Base-by-base conservation (phyloP, 1,140 invertebrate genomes). In the Teleopsis dalmanni region DNA sequence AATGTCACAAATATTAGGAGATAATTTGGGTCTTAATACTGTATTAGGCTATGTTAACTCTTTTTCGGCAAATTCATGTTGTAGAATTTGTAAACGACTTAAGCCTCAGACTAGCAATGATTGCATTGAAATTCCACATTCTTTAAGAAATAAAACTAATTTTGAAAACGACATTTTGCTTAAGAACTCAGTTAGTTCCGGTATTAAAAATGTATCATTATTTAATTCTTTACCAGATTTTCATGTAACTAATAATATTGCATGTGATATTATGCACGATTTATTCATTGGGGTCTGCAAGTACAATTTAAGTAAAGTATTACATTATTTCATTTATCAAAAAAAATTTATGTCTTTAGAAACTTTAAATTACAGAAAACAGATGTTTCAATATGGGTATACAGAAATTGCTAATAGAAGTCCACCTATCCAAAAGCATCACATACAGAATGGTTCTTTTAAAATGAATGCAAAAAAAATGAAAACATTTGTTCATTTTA, bases 401-500 rank as follows among this genome's bases (percentile, higher is more conserved):
- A 44, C 42, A 31, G 42, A 44, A 27, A 27, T 33, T 19, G 8
- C n/a, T 11, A 46, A 46, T 46, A 46, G 34, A 35, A 46, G 31
- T 46, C 18, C 44, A 21, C 44, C 44, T 16, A 46, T 46, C 21
- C 16, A 33, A 19, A 46, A 25, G 35, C 19, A 16, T 9, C 44
- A 46, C 14, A 35, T 46, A 31, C 23, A 31, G 22, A 44, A 44
- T 22, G 29, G 13, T 33, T 27, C 23, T 33, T 27, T 44, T 33
- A 44, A 44, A 44, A 44, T 33, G 42, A 44, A 33, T 44, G 42
- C 42, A 13, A 26, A 23, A 4, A 10, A 44, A 33, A 44, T 44
- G 26, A 44, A 44, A 44, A 23, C 26, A 31, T 44, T 44, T 44
- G n/a, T n/a, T n/a, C n/a, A n/a, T n/a, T n/a, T n/a, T n/a, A n/a